Conservation (phyloP, 2,888 invertebrate genomes). For the Tipula lateralis region DNA sequence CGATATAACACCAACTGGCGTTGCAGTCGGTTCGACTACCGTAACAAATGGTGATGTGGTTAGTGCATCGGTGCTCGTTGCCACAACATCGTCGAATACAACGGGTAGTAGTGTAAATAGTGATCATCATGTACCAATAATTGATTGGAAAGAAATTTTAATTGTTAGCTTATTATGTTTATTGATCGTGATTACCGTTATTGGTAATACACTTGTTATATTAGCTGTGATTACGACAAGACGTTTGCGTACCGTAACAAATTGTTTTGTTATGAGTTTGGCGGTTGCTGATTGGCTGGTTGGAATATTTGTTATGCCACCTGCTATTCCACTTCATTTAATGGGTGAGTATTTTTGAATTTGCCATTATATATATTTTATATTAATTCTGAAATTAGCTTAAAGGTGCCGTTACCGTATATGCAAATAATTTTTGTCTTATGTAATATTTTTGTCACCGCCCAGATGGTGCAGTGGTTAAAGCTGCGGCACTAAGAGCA, state of each 20-base stretch:
- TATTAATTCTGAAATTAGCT: no score
- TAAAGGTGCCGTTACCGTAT: no score
- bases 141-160: conserved; percentile 52
- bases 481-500: no score
- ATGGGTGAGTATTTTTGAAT: conserved; percentile 55
- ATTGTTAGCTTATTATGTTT: conserved; percentile 61
- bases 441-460: no score
- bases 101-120: neutral
- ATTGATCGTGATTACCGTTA: conserved; percentile 66
- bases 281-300: conserved; percentile 91
- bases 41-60: neutral
- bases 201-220: conserved; percentile 87
- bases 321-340: conserved; percentile 76
- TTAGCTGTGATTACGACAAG: conserved; percentile 82
- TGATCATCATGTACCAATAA: neutral
- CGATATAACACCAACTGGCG: neutral
- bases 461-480: no score
- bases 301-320: conserved; percentile 92
- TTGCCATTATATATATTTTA: neutral
- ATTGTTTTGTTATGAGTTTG: conserved; percentile 91
- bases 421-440: no score
- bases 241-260: conserved; percentile 85
- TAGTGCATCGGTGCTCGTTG: neutral
- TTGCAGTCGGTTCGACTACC: neutral
- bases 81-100: neutral